Evolutionary conservation across 2,888 invertebrate genomes (phyloP), one percentile per base, ranked within the genome.

Genomic region (Caradrina kadenii): DNA sequence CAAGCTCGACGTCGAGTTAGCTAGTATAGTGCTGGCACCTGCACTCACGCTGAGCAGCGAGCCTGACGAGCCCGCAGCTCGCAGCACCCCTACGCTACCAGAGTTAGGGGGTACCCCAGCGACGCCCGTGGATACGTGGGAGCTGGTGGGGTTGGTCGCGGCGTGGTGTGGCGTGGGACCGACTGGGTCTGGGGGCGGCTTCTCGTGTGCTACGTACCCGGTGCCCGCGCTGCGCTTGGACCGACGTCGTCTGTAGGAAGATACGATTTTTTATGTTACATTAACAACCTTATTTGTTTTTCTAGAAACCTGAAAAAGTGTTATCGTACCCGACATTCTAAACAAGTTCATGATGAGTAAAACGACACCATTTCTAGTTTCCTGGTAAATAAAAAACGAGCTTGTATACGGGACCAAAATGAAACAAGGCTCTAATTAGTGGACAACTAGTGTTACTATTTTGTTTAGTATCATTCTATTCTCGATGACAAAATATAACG

Each of bases 1-100:
- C 73, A 96, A 87, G 80, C 94, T 95, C 86, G 92, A 92, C 78
- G 88, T 92, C 61, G 95, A 95, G 72, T 96, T 96, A 21, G 96
- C 97, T 53, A 97, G 93, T 68, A 97, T 97, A 56, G 96, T 96
- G 80, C 96, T 96, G 65, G 96, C 96, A 55, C 96, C 96, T 11
- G 96, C 96, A 26, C 96, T 96, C 72, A 96, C 94, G 82, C 96
- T 96, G 83, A 96, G 95, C 86, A 96, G 90, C 3, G 96, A 96
- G 61, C 96, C 96, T 17, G 63, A 71, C 1, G 60, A 69, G 48
- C 35, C 70, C 1, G 54, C 69, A 39, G 45, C 65, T 21, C 60
- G 69, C 64, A 55, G 73, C 72, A 56, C 68, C 19, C 53, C 64
- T 53, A 11, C 66, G 11, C 73, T 69, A 19, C 63, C 61, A 0